A percentile compares a stretch with the other conserved stretches of the same genome.
Conservation (phyloP, 1,140 invertebrate genomes). For the Drosophila azteca region DNA sequence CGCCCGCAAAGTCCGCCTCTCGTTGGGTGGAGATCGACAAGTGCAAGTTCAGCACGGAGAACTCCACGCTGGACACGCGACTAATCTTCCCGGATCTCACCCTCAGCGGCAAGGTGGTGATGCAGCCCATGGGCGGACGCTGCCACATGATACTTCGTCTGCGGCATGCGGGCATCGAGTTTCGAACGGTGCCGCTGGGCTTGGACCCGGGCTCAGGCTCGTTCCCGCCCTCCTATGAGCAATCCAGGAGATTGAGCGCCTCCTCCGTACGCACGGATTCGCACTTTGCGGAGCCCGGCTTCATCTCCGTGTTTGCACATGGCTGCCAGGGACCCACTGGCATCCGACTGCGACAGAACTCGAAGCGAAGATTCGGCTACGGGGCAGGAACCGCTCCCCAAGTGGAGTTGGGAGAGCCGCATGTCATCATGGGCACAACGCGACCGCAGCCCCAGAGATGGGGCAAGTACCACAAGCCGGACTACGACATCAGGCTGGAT, state of each 20-base stretch:
- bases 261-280: constrained; percentile 91
- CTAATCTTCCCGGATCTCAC: constrained; percentile 91
- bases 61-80: constrained; percentile 89
- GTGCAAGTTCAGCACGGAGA: constrained; percentile 89
- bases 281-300: constrained; percentile 91
- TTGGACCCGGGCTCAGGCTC: constrained; percentile 36
- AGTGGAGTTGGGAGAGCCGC: constrained; percentile 67
- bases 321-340: constrained; percentile 87
- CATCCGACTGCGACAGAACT: constrained; percentile 74
- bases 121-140: constrained; percentile 85
- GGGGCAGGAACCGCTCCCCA: constrained; percentile 42
- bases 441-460: constrained; percentile 31
- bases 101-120: constrained; percentile 89
- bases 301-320: constrained; percentile 92
- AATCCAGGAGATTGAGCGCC: constrained; percentile 85
- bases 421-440: constrained; percentile 63
- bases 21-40: constrained; percentile 89
- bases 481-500: constrained; percentile 65
- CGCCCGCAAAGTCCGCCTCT: constrained; percentile 79
- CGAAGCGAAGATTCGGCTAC: constrained; percentile 72
- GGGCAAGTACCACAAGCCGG: constrained; percentile 54
- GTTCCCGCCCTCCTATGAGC: constrained; percentile 48
- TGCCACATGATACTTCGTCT: constrained; percentile 92
- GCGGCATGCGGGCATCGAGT: constrained; percentile 90
- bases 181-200: constrained; percentile 84